Conservation (phyloP, 2,888 invertebrate species). For the Drosophila colorata region DNA sequence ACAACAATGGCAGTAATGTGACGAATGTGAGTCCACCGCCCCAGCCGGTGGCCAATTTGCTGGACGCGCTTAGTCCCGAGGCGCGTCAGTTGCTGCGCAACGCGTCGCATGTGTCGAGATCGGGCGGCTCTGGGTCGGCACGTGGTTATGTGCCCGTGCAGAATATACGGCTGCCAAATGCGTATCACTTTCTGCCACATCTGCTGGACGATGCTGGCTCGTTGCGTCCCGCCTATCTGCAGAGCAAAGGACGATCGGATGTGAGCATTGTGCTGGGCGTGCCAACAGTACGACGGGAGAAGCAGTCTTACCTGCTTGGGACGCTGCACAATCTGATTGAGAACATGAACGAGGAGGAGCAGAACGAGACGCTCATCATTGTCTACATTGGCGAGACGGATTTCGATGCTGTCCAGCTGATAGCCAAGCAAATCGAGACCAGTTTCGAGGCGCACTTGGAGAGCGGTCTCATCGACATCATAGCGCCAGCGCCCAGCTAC, state of each 20-base stretch:
- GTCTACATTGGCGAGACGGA: slow-evolving; percentile 96
- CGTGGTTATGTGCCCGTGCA: slow-evolving; percentile 84
- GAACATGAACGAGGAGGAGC: slow-evolving; percentile 90
- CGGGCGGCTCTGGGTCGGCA: slow-evolving; percentile 21
- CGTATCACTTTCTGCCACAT: slow-evolving; percentile 95
- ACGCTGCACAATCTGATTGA: slow-evolving; percentile 94
- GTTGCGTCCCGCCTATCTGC: slow-evolving; percentile 91
- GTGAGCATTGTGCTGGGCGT: slow-evolving; percentile 93
- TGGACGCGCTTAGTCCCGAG: slow-evolving; percentile 85
- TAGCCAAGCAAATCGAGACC: slow-evolving; percentile 91
- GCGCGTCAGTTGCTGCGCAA: slow-evolving; percentile 85
- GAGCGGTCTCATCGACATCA: slow-evolving; percentile 93
- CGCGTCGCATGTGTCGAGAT: slow-evolving; percentile 83
- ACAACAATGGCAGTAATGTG: slow-evolving; percentile 61
- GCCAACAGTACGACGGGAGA: slow-evolving; percentile 95
- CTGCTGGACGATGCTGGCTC: slow-evolving; percentile 92
- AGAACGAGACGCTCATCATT: slow-evolving; percentile 92
- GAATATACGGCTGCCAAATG: slow-evolving; percentile 90
- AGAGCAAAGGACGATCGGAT: slow-evolving; percentile 90
- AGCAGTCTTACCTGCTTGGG: slow-evolving; percentile 93
- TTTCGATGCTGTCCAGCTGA: slow-evolving; percentile 90
- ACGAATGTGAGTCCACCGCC: slow-evolving; percentile 51
- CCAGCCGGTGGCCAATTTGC: slow-evolving; percentile 65
- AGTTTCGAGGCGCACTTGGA: slow-evolving; percentile 91
- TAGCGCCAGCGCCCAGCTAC: slow-evolving; percentile 93